Evolutionary conservation across 2,113 vertebrate species (phyloP).

Genomic region (Heliornis fulica): DNA sequence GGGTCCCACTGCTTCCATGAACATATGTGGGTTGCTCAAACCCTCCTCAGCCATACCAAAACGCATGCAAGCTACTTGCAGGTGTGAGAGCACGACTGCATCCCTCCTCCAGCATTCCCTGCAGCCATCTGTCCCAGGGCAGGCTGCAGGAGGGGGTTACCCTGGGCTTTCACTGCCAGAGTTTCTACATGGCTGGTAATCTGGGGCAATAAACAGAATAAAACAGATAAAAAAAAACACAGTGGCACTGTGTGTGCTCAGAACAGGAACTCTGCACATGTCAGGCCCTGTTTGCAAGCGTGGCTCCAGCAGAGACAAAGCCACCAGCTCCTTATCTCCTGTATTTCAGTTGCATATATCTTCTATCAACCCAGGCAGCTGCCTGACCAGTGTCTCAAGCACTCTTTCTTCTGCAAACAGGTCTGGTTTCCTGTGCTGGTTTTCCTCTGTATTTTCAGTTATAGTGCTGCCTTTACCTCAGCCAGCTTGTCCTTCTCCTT

Average conservation of each 20-base stretch:
- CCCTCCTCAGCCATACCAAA: neutral
- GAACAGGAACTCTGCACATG: fast-evolving
- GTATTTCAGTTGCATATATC: neutral
- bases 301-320: neutral
- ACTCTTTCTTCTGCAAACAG: neutral
- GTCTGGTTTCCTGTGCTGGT: fast-evolving
- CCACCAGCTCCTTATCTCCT: neutral
- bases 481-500: neutral
- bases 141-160: neutral
- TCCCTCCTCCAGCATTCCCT: neutral
- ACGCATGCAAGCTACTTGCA: neutral
- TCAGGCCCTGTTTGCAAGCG: neutral
- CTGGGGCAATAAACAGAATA: neutral
- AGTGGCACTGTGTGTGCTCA: neutral
- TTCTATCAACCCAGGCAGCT: neutral
- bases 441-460: neutral
- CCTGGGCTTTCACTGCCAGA: neutral
- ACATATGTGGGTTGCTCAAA: too few species aligned
- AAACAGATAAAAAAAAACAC: neutral
- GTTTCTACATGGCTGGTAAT: fast-evolving
- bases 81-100: neutral
- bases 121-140: fast-evolving
- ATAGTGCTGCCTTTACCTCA: neutral
- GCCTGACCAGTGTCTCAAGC: neutral
- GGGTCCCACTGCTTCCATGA: too few species aligned